Base-by-base conservation (phyloP, 2,797 vertebrate genomes). In the Sciurus vulgaris region DNA sequence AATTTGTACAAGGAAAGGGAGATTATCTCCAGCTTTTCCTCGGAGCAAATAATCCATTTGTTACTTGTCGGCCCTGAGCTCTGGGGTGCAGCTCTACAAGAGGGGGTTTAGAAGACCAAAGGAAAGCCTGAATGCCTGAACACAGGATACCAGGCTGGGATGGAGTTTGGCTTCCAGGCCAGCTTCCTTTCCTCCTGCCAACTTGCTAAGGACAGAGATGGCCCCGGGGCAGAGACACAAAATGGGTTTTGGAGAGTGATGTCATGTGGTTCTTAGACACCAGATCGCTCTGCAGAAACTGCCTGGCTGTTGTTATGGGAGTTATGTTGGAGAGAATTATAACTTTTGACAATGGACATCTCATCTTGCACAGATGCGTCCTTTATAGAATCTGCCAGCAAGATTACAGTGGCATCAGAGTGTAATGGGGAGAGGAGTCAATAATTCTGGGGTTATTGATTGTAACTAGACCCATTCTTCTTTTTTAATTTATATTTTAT, bases 401-500 rank as follows among this genome's bases (percentile, higher is more conserved):
- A 96, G 97, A 96, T 95, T 97, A 97, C 96, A 83, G 94, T 78
- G 70, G 96, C 72, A 92, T 86, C 95, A 90, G 95, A 78, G 95
- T 69, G 95, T 97, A 97, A 98, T 96, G 98, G 97, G 97, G 91
- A 97, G 76, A 97, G 73, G 87, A 97, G 98, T 98, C 98, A 96
- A 98, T 98, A 98, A 98, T 97, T 97, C 98, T 97, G 96, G 97
- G 94, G 95, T 97, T 98, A 98, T 98, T 97, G 98, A 98, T 97
- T 98, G 96, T 97, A 97, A 96, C 95, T 95, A 97, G 93, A 97
- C 95, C 97, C 93, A 97, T 98, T 98, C 97, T 98, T 97, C 97
- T 98, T 97, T 97, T 98, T 98, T 97, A 97, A 98, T 98, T 98
- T 98, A 96, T 98, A 97, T 98, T 97, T 98, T 97, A 98, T 97